phyloP scores from a whole-genome alignment of 2,888 invertebrate species.

The Acronicta alni region DNA sequence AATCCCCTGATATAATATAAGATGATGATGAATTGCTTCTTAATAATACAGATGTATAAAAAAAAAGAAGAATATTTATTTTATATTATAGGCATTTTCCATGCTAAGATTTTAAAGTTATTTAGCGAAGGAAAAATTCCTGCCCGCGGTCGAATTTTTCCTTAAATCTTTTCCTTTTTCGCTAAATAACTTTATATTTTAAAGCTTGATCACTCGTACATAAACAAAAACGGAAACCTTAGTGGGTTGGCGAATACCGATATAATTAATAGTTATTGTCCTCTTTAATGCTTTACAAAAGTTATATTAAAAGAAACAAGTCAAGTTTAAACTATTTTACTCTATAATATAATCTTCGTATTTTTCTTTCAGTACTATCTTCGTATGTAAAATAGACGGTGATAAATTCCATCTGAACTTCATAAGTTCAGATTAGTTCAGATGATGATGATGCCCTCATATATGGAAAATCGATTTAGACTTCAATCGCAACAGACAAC shows the following conservation, averaged over 20 bases:
- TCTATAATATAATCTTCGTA: not conserved
- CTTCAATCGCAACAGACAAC: not conserved
- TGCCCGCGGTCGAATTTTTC: not conserved
- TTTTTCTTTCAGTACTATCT: no score
- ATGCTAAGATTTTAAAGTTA: no score
- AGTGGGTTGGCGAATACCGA: slow-evolving; percentile 5
- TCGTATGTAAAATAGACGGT: no score
- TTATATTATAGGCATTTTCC: no score
- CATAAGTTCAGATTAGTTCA: no score
- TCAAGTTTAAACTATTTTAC: not conserved
- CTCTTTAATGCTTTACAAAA: slow-evolving; percentile 8
- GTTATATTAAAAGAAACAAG: not conserved
- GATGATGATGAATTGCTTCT: no score
- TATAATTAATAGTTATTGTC: slow-evolving; percentile 10
- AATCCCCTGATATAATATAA: no score
- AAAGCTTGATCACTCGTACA: slow-evolving; percentile 8
- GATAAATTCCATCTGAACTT: not conserved
- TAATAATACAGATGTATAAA: no score
- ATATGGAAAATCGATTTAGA: slow-evolving; percentile 22
- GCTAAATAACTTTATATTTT: slow-evolving; percentile 13
- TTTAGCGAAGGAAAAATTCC: no score
- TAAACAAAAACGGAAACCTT: slow-evolving; percentile 6
- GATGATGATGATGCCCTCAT: no score
- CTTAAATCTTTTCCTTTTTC: no score
- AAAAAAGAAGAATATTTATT: no score